Base-by-base conservation (phyloP, 2,797 vertebrate genomes). In the Neosalanx taihuensis region DNA sequence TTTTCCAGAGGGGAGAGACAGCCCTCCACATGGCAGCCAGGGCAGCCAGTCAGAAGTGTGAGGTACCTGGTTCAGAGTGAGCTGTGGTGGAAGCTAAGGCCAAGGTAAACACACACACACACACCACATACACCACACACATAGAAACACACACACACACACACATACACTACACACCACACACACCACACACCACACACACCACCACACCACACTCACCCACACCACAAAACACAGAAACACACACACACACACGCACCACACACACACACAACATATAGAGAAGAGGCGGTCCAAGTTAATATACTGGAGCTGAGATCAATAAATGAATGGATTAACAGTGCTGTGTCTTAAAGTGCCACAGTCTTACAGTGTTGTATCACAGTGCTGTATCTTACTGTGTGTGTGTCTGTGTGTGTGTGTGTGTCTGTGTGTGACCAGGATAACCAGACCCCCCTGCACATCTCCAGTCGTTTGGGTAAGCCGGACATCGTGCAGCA, bases 21-120 rank as follows among this genome's bases (percentile, higher is more conserved):
- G 96, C 98, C 0, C 91, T 99, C 73, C 98, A 99, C 88, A 99
- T 99, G 97, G 97, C 97, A 6, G 95, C 97, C 67, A 92, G 97
- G 53, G 97, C 97, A 0, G 97, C 76, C 97, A 99, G 70, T 93
- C 96, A 0, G 95, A 95, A 41, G 97, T 99, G 1, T 99, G 26
- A 93, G 92, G 67, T 95, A 95, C 84, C 92, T 99, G 87, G 94
- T 99, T 58, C 95, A 97, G 78, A 98, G 97, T 0, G 96, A 70
- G 96, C 97, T 59, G 91, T 91, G 74, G 96, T 97, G 49, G 96
- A 99, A 71, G 97, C 95, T 6, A 99, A 94, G 85, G 95, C 97
- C 72, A 99, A 99, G 96, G 96, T 96, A 91, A 91, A 26, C 76
- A 65, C 35, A 29, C 23, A 3, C 3, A 59, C 57, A 59, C 59